These are phyloP conservation scores for Zoanthus gigantus DNA, from an alignment of 92 coral and sea anemone species.

Conservation along the genomic window DNA sequence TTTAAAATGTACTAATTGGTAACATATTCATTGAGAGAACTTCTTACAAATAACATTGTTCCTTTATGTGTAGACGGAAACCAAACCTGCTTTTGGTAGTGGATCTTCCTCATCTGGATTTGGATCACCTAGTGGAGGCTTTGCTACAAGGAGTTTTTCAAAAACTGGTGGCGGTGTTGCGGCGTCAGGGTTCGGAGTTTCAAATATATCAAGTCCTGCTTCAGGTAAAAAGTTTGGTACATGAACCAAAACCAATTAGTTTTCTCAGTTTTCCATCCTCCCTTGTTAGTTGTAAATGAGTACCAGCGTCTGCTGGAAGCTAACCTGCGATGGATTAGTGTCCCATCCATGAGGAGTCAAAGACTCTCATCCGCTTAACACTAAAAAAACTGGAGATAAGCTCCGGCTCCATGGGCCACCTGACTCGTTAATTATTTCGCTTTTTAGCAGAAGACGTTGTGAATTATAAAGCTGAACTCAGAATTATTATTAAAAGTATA, in stretches of 20 bases:
- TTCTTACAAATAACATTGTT: background rate
- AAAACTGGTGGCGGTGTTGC: conserved; percentile 65
- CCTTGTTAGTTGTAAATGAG: no score
- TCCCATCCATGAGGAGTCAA: no score
- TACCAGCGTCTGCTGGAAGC: background rate
- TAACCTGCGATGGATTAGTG: no score
- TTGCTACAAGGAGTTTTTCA: conserved; percentile 63
- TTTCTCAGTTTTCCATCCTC: no score
- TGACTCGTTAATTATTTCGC: no score
- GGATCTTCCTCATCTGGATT: conserved; percentile 70
- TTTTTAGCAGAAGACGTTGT: no score
- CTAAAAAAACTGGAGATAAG: no score
- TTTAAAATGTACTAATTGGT: background rate
- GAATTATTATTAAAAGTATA: no score
- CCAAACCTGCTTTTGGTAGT: conserved; percentile 66
- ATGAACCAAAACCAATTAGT: no score
- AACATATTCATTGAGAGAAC: background rate
- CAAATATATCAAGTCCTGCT: conserved; percentile 11
- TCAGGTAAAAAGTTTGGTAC: background rate
- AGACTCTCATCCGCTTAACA: no score
- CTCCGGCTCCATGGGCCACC: no score
- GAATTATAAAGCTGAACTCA: no score
- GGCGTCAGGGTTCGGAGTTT: conserved; percentile 73
- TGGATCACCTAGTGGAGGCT: conserved; percentile 72
- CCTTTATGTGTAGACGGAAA: conserved; percentile 13